Evolutionary conservation across 2,113 vertebrate species (phyloP), one percentile per base, ranked within the genome.

Genomic region (Anarrhichthys ocellatus): DNA sequence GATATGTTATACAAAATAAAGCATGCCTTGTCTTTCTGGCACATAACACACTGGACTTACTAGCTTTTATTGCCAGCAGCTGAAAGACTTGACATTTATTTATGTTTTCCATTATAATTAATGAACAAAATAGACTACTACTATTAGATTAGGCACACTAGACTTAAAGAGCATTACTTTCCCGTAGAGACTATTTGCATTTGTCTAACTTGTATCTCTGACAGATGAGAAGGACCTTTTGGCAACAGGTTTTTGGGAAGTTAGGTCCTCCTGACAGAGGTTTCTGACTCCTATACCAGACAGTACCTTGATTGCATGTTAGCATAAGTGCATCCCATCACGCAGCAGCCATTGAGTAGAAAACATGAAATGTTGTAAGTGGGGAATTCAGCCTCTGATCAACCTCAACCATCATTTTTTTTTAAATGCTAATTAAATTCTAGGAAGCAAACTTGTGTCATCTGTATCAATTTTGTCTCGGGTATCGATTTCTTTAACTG

Each of bases 341-440:
- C 7, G 9, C 42, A 52, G 17, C 32, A 61, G 14, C 22, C 17
- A 20, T 32, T 52, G 44, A 29, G 64, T 32, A 64, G 67, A 44
- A 70, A 64, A 59, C 17, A 36, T 29, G 4, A 36, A 58, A 50
- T 59, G 3, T 22, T 54, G 6, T 24, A n/a, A n/a, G 34, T 32
- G 2, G 5, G 2, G 10, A 14, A 50, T 18, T 68, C 27, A 61
- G 36, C 42, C 9, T 5, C 27, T 63, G 54, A 17, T 0, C 9
- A 17, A 69, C 29, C 22, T 70, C 44, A 42, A 27, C 76, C 42
- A 4, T 48, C 6, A 20, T 64, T 71, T 4, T 32, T 56, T 56
- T 63, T 20, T 36, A 61, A 58, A 24, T 61, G 34, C 18, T 72
- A 27, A 83, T 78, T 59, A 67, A 38, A 76, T 84, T 79, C 48